These are phyloP conservation scores for Heliconius eleuchia DNA, from an alignment of 1,140 invertebrate species.

Conservation along the genomic window DNA sequence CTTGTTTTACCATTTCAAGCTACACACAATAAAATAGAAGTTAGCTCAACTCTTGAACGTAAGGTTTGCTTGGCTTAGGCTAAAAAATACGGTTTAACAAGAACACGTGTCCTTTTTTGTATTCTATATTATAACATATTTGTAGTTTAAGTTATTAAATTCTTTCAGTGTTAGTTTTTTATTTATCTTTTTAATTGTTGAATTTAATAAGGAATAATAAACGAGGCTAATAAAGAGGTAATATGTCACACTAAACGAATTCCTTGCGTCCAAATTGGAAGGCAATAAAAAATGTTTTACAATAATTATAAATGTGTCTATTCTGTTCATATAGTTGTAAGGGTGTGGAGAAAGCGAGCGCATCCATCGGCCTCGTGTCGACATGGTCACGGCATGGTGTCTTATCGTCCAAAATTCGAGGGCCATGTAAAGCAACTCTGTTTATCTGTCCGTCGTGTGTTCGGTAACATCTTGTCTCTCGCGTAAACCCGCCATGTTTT, in stretches of 20 bases:
- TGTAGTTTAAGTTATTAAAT: background rate
- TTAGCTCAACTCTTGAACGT: background rate
- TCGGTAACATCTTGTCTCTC: constrained; percentile 67
- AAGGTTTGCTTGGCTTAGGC: background rate
- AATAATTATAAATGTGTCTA: constrained; percentile 43
- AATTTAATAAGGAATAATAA: constrained; percentile 1
- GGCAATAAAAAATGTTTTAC: constrained; percentile 29
- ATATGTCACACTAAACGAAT: constrained; percentile 30
- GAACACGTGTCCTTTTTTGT: too few relatives aligned
- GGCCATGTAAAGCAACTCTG: constrained; percentile 64
- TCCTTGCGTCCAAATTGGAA: constrained; percentile 20
- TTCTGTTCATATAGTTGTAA: constrained; percentile 31
- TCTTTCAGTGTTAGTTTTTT: background rate
- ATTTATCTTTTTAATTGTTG: background rate
- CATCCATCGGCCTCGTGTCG: constrained; percentile 55
- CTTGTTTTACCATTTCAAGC: constrained; percentile 36
- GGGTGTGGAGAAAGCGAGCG: constrained; percentile 51
- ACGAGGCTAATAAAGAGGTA: constrained; percentile 22
- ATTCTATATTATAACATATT: background rate
- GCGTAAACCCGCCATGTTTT: constrained; percentile 76
- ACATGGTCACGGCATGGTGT: constrained; percentile 47
- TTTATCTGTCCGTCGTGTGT: constrained; percentile 59
- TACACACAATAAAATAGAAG: constrained; percentile 23
- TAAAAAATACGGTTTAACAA: background rate
- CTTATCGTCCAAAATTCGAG: constrained; percentile 67